These are phyloP conservation scores for Bothrops jararaca DNA, from an alignment of 2,113 vertebrate genomes.

Conservation along the genomic window DNA sequence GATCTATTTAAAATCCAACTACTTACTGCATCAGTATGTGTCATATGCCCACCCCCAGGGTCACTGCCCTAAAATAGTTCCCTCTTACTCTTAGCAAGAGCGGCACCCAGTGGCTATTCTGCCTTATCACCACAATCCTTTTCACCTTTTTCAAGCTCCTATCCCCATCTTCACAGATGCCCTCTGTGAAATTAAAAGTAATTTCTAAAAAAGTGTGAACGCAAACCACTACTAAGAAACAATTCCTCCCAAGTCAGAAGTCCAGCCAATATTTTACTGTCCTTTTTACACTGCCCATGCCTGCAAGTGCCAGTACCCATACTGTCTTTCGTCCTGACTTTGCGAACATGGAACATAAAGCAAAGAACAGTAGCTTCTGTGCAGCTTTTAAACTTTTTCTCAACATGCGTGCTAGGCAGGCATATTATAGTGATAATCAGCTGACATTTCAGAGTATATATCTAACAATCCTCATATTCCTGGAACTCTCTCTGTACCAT, in stretches of 20 bases:
- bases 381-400: not conserved
- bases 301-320: not conserved
- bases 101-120: not conserved
- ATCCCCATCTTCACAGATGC: not conserved
- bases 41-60: not conserved
- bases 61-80: not conserved
- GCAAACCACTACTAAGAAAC: not conserved
- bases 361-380: not conserved
- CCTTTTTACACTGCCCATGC: not conserved
- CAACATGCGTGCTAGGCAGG: not conserved
- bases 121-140: not conserved
- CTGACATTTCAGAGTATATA: not conserved
- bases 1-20: not conserved
- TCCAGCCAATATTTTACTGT: not conserved
- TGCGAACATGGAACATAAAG: not conserved
- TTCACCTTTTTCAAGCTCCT: not conserved
- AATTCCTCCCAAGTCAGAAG: not conserved
- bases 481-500: not conserved
- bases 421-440: not conserved
- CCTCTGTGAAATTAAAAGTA: not conserved
- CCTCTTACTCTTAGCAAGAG: not conserved
- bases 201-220: not conserved
- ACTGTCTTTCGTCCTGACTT: not conserved
- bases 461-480: not conserved
- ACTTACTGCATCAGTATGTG: not conserved